Conservation (phyloP, 2,113 vertebrate species). For the Protobothrops flavoviridis region DNA sequence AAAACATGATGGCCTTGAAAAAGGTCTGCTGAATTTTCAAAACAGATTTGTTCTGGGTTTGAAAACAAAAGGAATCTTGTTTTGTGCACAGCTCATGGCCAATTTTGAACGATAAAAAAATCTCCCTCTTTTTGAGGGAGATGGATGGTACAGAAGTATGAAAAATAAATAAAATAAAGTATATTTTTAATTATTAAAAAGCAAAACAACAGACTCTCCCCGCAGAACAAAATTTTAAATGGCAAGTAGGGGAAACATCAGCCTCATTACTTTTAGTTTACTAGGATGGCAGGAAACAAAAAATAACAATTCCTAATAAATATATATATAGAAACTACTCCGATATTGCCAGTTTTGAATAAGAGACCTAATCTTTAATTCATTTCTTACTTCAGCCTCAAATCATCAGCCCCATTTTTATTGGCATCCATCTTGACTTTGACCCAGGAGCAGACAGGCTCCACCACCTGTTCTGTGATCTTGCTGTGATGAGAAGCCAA, state of each 20-base stretch:
- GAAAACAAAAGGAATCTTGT: neutral
- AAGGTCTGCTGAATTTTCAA: neutral
- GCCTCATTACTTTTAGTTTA: neutral
- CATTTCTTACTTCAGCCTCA: conserved; percentile 74
- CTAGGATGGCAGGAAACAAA: neutral
- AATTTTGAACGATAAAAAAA: neutral
- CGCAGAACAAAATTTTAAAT: neutral
- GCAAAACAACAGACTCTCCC: neutral
- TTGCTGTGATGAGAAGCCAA: conserved; percentile 69
- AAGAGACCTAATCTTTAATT: neutral
- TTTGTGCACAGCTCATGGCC: neutral
- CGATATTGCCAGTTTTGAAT: no score
- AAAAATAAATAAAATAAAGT: neutral
- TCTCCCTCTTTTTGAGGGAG: neutral
- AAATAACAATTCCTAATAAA: neutral
- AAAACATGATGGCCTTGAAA: neutral
- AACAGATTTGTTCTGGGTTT: neutral
- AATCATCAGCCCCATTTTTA: conserved; percentile 73
- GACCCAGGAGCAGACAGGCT: conserved; percentile 84
- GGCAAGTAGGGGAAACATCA: neutral
- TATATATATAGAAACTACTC: neutral
- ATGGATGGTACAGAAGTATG: neutral
- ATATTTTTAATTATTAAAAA: neutral
- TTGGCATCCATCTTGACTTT: conserved; percentile 80
- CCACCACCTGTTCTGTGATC: conserved; percentile 68